Evolutionary conservation across 2,888 invertebrate genomes (phyloP).

Genomic region (Cheilosia grossa): DNA sequence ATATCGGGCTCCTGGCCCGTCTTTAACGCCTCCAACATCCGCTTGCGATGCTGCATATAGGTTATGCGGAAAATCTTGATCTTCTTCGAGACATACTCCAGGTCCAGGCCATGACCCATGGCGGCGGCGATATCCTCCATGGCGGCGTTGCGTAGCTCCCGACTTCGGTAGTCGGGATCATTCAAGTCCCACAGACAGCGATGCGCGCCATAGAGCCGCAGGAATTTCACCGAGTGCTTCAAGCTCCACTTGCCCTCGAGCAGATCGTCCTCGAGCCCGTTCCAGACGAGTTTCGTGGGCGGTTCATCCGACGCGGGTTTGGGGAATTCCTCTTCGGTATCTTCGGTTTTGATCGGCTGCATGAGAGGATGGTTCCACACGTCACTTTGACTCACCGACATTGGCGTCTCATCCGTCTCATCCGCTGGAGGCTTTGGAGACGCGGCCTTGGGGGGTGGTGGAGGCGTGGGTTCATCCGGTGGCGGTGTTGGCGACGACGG

Average conservation of each 20-base stretch:
- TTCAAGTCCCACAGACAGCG: slow-evolving; percentile 77
- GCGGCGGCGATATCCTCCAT: slow-evolving; percentile 77
- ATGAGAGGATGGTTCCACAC: slow-evolving; percentile 12
- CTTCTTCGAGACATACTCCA: slow-evolving; percentile 77
- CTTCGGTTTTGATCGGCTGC: slow-evolving; percentile 45
- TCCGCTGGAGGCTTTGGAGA: not conserved
- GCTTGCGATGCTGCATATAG: slow-evolving; percentile 78
- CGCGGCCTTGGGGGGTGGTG: not conserved
- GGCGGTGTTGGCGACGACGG: slow-evolving; percentile 37
- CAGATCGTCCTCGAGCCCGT: slow-evolving; percentile 77
- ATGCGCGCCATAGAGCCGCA: slow-evolving; percentile 77
- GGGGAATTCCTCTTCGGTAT: slow-evolving; percentile 52
- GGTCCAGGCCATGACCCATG: slow-evolving; percentile 77
- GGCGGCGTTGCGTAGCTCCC: slow-evolving; percentile 77
- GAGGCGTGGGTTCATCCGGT: slow-evolving; percentile 6
- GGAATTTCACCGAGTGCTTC: slow-evolving; percentile 77
- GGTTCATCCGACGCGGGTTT: slow-evolving; percentile 43
- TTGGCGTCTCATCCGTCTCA: not conserved
- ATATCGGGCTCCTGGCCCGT: slow-evolving; percentile 76
- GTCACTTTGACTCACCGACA: not conserved
- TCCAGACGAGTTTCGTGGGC: slow-evolving; percentile 75
- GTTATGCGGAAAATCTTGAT: slow-evolving; percentile 79
- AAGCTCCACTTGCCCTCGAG: slow-evolving; percentile 78
- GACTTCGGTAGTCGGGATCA: slow-evolving; percentile 76
- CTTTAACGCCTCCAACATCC: slow-evolving; percentile 75